Base-by-base conservation (phyloP, 2,888 invertebrate genomes). In the Litoditis marina region DNA sequence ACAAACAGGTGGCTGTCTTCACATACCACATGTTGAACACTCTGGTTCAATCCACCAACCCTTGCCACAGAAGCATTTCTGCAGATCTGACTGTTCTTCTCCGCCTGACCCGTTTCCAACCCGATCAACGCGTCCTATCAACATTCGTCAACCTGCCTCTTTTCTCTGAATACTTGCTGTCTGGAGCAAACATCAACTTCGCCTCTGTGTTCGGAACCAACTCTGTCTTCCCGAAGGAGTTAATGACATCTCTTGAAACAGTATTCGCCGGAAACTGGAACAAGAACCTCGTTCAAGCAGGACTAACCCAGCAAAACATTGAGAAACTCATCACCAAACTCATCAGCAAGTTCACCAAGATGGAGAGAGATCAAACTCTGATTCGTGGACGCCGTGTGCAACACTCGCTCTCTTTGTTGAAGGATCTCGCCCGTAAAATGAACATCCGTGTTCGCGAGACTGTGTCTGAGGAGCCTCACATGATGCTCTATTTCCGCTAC, bases 211-310 rank as follows among this genome's bases (percentile, higher is more conserved):
- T 73, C 66, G 69, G 76, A 61, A 66, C 69, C 71, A 68, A 77
- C 67, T 65, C 72, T 47, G 54, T 65, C 42, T 57, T 78, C 51
- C 75, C 75, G 64, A 65, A 61, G 58, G 71, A 78, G 46, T 50
- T 76, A n/a, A 42, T 51, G 39, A 71, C 70, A 60, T 67, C 72
- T 49, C 55, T 81, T 42, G 68, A 79, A 60, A 51, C 74, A 31
- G 62, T 74, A 51, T 62, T 76, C 70, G 73, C 67, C 62, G 78
- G 79, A 60, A 64, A 73, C 63, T 75, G 73, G 73, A 67, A 69
- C 69, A 71, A 69, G 60, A 64, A 69, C 62, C 56, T 67, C 31
- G 69, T 64, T 25, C 67, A 69, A 53, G 36, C 69, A n/a, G 71
- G 71, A 65, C 46, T 78, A 68, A 61, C 69, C 46, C 78, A 80